Percentiles rank a stretch among this genome's conserved stretches.
Evolutionary conservation across 2,888 invertebrate genomes (phyloP).

Genomic region (Rhogogaster chlorosoma): DNA sequence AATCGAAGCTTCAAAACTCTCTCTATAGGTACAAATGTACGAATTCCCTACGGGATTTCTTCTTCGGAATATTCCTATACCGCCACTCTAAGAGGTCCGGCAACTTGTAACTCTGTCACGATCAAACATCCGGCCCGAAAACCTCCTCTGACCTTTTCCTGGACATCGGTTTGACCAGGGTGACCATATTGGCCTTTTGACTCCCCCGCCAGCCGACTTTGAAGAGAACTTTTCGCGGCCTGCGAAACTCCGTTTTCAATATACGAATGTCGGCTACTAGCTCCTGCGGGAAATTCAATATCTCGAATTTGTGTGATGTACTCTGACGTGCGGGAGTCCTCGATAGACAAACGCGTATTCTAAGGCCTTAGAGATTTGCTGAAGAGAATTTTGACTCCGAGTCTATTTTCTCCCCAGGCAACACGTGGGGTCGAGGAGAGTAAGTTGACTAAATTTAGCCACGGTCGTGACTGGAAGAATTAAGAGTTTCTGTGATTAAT

Average conservation of each 20-base stretch:
- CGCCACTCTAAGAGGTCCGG: background rate
- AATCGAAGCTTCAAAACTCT: background rate
- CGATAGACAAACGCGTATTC: background rate
- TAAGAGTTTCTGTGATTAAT: background rate
- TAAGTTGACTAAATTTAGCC: background rate
- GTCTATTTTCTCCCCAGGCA: background rate
- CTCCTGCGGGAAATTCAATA: background rate
- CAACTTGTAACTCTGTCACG: constrained; percentile 16
- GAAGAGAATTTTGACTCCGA: background rate
- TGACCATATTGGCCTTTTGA: constrained; percentile 7
- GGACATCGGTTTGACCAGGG: constrained; percentile 24
- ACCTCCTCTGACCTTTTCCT: background rate
- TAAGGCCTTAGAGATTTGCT: background rate
- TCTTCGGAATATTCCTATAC: background rate
- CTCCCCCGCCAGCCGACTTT: background rate
- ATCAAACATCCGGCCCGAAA: background rate
- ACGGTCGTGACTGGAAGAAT: constrained; percentile 13
- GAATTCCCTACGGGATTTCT: background rate
- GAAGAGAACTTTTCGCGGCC: background rate
- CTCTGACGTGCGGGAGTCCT: background rate
- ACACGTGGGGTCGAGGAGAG: background rate
- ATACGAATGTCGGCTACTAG: background rate
- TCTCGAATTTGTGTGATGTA: background rate
- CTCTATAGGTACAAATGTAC: background rate
- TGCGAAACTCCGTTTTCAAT: background rate